These are phyloP conservation scores for Heteromyza rotundicornis DNA, from an alignment of 2,888 invertebrate genomes.

Conservation along the genomic window DNA sequence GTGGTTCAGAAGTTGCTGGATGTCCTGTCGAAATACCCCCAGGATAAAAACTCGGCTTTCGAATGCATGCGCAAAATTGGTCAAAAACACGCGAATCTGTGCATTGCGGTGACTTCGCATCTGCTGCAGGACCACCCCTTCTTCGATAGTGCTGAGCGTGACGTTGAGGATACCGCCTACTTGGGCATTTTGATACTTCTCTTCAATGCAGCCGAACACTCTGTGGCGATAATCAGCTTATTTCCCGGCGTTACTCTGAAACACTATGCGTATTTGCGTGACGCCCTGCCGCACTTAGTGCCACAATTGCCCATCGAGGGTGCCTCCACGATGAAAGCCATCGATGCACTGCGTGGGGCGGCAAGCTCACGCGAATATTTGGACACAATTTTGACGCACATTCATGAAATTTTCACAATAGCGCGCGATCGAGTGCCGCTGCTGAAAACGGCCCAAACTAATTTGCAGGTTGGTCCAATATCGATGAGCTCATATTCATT, in stretches of 20 bases:
- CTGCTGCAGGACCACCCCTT: slow-evolving; percentile 93
- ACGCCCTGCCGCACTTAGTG: slow-evolving; percentile 90
- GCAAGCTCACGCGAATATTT: slow-evolving; percentile 76
- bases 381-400: slow-evolving; percentile 74
- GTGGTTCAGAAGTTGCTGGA: slow-evolving; percentile 90
- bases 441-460: slow-evolving; percentile 64
- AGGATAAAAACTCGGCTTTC: slow-evolving; percentile 80
- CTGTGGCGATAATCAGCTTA: slow-evolving; percentile 88
- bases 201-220: slow-evolving; percentile 90
- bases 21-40: slow-evolving; percentile 92
- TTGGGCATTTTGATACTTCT: slow-evolving; percentile 90
- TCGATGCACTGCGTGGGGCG: slow-evolving; percentile 64
- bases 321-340: slow-evolving; percentile 50
- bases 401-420: slow-evolving; percentile 73
- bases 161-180: slow-evolving; percentile 93
- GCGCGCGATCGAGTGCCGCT: slow-evolving; percentile 59
- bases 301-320: slow-evolving; percentile 72
- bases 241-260: slow-evolving; percentile 91
- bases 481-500: slow-evolving; percentile 20
- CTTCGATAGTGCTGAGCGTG: slow-evolving; percentile 94
- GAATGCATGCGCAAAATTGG: slow-evolving; percentile 90
- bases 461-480: too few species aligned
- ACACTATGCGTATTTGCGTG: slow-evolving; percentile 91
- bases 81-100: slow-evolving; percentile 85
- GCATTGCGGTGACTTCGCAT: slow-evolving; percentile 86